These are phyloP conservation scores for Ondatra zibethicus DNA, from an alignment of 2,113 vertebrate genomes.

Conservation along the genomic window DNA sequence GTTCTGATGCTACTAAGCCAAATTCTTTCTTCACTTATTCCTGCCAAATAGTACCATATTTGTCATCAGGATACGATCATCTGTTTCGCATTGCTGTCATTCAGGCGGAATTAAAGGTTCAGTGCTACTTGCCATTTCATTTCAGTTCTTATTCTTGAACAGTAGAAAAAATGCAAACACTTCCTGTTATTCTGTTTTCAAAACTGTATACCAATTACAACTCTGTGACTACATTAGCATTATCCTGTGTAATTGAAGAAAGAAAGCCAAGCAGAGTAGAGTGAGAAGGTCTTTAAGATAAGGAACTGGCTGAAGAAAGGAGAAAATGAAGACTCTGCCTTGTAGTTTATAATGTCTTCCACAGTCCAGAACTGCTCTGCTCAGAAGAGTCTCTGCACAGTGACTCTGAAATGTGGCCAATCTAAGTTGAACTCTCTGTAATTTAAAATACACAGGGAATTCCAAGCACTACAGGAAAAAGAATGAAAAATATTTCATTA, in stretches of 20 bases:
- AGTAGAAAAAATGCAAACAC: conserved; percentile 51
- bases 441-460: conserved; percentile 1
- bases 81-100: conserved; percentile 71
- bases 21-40: conserved; percentile 65
- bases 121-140: conserved; percentile 58
- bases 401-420: conserved; percentile 13
- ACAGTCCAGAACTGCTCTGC: not conserved
- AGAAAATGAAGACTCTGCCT: conserved; percentile 9
- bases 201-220: not conserved
- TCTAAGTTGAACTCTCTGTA: conserved; percentile 1
- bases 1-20: conserved; percentile 69
- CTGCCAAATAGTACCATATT: conserved; percentile 66
- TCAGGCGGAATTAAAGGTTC: conserved; percentile 62
- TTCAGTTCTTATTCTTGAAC: conserved; percentile 68
- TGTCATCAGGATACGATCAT: conserved; percentile 77
- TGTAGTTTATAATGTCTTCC: conserved; percentile 10
- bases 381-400: not conserved
- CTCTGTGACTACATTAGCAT: conserved; percentile 47
- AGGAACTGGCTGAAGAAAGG: not conserved
- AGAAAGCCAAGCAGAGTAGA: conserved; percentile 41
- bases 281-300: conserved; percentile 42
- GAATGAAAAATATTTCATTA: conserved; percentile 14
- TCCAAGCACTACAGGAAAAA: not conserved
- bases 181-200: conserved; percentile 37
- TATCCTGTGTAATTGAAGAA: conserved; percentile 16